Percentiles rank a stretch among this genome's conserved stretches.
These are phyloP conservation scores for Pyrrhia umbra DNA, from an alignment of 2,888 invertebrate genomes.

Conservation along the genomic window DNA sequence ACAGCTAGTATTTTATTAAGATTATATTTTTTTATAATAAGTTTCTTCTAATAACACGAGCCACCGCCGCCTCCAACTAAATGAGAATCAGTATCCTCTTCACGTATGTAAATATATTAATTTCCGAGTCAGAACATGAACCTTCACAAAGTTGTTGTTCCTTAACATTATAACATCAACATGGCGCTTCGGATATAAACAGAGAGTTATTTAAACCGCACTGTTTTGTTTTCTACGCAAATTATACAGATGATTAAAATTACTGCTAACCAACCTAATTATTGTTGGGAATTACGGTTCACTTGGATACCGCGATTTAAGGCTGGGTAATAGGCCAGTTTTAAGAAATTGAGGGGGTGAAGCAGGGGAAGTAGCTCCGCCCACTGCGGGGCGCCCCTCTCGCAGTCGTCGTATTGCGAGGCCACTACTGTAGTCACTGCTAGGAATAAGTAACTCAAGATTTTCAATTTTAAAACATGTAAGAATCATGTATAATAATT, in stretches of 20 bases:
- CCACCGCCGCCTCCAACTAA: slow-evolving; percentile 14
- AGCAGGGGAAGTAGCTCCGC: too few species aligned
- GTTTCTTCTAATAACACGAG: slow-evolving; percentile 7
- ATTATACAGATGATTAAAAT: slow-evolving; percentile 68
- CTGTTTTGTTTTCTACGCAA: slow-evolving; percentile 71
- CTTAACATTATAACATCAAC: slow-evolving; percentile 72
- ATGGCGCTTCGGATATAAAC: slow-evolving; percentile 69
- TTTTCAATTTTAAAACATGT: too few species aligned
- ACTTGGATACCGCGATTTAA: background rate
- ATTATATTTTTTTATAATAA: too few species aligned
- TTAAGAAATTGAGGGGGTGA: too few species aligned
- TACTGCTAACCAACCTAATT: slow-evolving; percentile 47
- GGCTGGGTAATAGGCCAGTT: too few species aligned
- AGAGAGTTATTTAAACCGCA: slow-evolving; percentile 61
- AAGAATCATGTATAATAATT: too few species aligned
- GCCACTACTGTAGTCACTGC: too few species aligned
- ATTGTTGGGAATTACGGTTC: background rate
- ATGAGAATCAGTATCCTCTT: slow-evolving; percentile 56
- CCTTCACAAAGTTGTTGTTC: slow-evolving; percentile 66
- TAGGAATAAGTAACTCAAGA: too few species aligned
- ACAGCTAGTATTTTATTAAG: too few species aligned
- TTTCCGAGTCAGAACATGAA: slow-evolving; percentile 68
- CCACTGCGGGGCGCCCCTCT: too few species aligned
- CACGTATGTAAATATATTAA: slow-evolving; percentile 67
- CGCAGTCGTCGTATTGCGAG: too few species aligned